Evolutionary conservation across 2,797 vertebrate genomes (phyloP).

Genomic region (Rhabdophis nuchalis): DNA sequence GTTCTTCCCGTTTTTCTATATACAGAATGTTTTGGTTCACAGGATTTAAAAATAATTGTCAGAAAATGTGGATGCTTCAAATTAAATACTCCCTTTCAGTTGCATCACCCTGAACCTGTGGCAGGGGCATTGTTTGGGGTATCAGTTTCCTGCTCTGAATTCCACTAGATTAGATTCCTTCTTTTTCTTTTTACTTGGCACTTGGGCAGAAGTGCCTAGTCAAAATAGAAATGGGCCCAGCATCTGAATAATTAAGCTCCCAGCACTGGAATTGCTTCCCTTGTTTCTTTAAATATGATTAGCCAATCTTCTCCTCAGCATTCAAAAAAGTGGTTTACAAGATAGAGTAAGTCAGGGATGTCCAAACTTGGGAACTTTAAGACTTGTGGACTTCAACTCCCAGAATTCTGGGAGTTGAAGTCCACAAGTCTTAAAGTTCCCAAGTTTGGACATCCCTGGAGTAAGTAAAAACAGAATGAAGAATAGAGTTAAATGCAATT

Average conservation of each 20-base stretch:
- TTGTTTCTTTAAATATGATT: neutral
- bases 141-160: neutral
- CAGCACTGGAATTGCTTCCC: neutral
- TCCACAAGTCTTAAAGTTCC: too few species aligned
- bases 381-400: too few species aligned
- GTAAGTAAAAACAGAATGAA: neutral
- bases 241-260: constrained; percentile 8
- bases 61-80: constrained; percentile 10
- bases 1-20: constrained; percentile 31
- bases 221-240: neutral
- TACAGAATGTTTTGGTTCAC: constrained; percentile 7
- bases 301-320: neutral
- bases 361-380: too few species aligned
- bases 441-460: too few species aligned
- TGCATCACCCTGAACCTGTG: neutral
- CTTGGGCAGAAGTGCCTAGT: neutral
- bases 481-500: neutral
- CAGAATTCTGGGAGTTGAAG: too few species aligned
- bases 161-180: neutral
- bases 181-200: constrained; percentile 1
- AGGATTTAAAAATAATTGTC: constrained; percentile 29
- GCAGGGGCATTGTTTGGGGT: neutral
- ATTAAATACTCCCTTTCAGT: constrained; percentile 16
- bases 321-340: neutral
- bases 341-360: neutral